Percentiles rank a stretch among this genome's conserved stretches.
Evolutionary conservation across 2,797 vertebrate species (phyloP).

Genomic region (Eulemur rubriventer): DNA sequence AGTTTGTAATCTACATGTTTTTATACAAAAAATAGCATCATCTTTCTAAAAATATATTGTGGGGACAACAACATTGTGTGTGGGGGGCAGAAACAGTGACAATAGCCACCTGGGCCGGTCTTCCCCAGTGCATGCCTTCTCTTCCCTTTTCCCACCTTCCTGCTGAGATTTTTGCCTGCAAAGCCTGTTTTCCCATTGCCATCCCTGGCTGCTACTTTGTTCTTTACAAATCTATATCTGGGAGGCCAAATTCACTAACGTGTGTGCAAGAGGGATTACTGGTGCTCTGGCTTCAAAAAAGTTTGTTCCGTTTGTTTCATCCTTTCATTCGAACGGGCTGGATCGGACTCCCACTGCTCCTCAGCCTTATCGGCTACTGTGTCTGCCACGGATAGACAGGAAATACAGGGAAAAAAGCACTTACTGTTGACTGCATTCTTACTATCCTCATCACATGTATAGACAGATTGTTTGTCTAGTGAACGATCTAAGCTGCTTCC

Average conservation of each 20-base stretch:
- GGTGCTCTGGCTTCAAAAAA: constrained; percentile 81
- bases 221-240: constrained; percentile 75
- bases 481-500: not conserved
- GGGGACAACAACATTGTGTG: not conserved
- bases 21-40: not conserved
- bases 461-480: not conserved
- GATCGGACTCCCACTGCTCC: constrained; percentile 72
- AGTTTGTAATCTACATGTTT: not conserved
- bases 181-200: constrained; percentile 49
- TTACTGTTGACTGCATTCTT: not conserved
- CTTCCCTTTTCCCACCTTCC: not conserved
- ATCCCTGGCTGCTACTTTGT: constrained; percentile 72
- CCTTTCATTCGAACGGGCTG: constrained; percentile 77
- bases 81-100: not conserved
- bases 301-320: constrained; percentile 80
- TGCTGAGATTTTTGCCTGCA: constrained; percentile 27
- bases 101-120: not conserved
- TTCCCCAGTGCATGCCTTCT: not conserved
- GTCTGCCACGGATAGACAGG: constrained; percentile 75
- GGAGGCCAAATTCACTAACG: constrained; percentile 77
- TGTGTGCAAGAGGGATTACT: constrained; percentile 74
- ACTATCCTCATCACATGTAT: not conserved
- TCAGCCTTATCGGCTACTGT: constrained; percentile 73
- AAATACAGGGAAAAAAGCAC: not conserved
- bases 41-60: not conserved